Conservation (phyloP, 2,113 vertebrate species). For the Pagrus major region DNA sequence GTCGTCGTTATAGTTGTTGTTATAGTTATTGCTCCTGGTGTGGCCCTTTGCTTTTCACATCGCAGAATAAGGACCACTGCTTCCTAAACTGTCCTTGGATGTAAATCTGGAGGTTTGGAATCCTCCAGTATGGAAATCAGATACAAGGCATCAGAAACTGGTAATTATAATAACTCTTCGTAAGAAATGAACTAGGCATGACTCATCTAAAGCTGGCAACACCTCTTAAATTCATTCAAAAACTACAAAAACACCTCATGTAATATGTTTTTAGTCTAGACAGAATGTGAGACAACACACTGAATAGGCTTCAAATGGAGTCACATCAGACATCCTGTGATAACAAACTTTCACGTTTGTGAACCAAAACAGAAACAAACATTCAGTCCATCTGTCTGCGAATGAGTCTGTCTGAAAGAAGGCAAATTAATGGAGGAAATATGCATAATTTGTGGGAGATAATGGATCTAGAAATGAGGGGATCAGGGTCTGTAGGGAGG, state of each 20-base stretch:
- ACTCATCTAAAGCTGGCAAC: no score
- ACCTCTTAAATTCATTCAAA: no score
- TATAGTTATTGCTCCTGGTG: no score
- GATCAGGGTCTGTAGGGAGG: neutral
- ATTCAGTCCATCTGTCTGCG: neutral
- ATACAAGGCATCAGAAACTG: neutral
- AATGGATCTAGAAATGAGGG: neutral
- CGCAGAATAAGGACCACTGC: no score
- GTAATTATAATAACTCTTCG: neutral
- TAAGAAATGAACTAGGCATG: neutral
- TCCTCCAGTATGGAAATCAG: neutral
- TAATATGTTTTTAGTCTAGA: neutral
- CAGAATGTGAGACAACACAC: neutral
- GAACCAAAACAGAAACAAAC: neutral
- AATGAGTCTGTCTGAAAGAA: neutral
- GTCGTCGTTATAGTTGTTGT: no score
- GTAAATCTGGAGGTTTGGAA: neutral
- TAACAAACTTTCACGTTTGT: neutral
- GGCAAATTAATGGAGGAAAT: neutral
- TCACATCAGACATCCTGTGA: neutral
- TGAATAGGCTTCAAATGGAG: neutral
- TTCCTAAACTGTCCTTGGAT: neutral
- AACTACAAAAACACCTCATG: neutral
- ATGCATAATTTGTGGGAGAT: neutral
- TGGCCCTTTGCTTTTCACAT: no score